Evolutionary conservation across 2,113 vertebrate genomes (phyloP), one percentile per base, ranked within the genome.

Genomic region (Petromus typicus): DNA sequence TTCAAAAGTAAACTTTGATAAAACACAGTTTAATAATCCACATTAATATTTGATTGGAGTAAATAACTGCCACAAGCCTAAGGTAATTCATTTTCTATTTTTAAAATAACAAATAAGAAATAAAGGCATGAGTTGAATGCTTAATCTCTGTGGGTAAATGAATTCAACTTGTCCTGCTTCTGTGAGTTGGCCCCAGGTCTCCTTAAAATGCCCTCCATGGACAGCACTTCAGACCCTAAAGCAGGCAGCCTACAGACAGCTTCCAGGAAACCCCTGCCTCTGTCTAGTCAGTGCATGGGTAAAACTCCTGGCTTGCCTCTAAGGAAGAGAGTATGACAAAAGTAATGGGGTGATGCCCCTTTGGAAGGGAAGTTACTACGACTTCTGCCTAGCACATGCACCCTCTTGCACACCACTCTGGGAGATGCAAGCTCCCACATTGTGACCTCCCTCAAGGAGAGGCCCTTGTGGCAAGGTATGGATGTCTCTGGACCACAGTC

Each of bases 51-150:
- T 91, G 83, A 80, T 12, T 66, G 4, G 4, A 61, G 7, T 81
- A 89, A 89, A 37, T 83, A 91, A 95, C 64, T 92, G 86, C 86
- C 37, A 73, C n/a, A 43, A 86, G 85, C 25, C 69, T 59, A 66
- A 96, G 25, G 27, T 51, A 86, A 94, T 8, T 75, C 34, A 32
- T 43, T 40, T 48, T 90, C 34, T 90, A 76, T 67, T 64, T 80
- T n/a, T 57, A 94, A 90, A 95, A 87, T 57, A 94, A 89, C 25
- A 71, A 81, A 51, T 22, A 87, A 93, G 17, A 85, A 91, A 93
- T 59, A 76, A 56, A 92, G 48, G 37, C 1, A 59, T 25, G 12
- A 88, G 67, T 6, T 86, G 69, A 90, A 92, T 11, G 56, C 7
- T 86, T 84, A 85, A n/a, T 67, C 4, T 61, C 61, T 22, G 22